phyloP scores from a whole-genome alignment of 2,113 vertebrate species.

The Forbesichthys agassizii region DNA sequence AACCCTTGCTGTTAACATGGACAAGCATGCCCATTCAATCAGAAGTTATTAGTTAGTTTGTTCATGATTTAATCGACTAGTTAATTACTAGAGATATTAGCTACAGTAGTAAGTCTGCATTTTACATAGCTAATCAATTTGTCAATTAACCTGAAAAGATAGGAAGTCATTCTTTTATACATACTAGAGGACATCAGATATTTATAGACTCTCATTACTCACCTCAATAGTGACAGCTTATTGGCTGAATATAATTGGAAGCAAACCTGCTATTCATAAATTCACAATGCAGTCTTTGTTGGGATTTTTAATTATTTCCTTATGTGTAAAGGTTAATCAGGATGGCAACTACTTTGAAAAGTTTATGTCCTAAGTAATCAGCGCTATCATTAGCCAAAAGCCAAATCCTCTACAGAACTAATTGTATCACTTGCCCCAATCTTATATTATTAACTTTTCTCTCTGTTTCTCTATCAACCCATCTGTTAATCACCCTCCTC shows the following conservation, averaged over 20 bases:
- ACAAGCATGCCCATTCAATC: too few relatives aligned
- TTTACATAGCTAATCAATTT: constrained; percentile 15
- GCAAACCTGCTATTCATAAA: constrained; percentile 60
- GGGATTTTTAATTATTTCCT: constrained; percentile 48
- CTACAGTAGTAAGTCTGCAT: constrained; percentile 10
- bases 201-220: constrained; percentile 53
- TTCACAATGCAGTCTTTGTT: constrained; percentile 45
- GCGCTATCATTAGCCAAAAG: constrained; percentile 15
- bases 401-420: constrained; percentile 19
- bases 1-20: too few relatives aligned
- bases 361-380: constrained; percentile 6
- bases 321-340: constrained; percentile 47
- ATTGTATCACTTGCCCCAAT: neutral
- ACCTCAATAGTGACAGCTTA: constrained; percentile 40
- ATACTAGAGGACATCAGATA: constrained; percentile 35
- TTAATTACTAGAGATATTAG: constrained; percentile 11
- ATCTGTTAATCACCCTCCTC: constrained; percentile 9
- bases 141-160: constrained; percentile 10
- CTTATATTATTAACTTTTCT: neutral
- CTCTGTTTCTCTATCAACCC: constrained; percentile 21
- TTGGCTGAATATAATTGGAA: constrained; percentile 52
- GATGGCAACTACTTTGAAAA: constrained; percentile 25
- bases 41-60: constrained; percentile 9
- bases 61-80: constrained; percentile 11
- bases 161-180: constrained; percentile 41